Evolutionary conservation across 2,888 invertebrate species (phyloP), one percentile per base, ranked within the genome.

Genomic region (Cybosia mesomella): DNA sequence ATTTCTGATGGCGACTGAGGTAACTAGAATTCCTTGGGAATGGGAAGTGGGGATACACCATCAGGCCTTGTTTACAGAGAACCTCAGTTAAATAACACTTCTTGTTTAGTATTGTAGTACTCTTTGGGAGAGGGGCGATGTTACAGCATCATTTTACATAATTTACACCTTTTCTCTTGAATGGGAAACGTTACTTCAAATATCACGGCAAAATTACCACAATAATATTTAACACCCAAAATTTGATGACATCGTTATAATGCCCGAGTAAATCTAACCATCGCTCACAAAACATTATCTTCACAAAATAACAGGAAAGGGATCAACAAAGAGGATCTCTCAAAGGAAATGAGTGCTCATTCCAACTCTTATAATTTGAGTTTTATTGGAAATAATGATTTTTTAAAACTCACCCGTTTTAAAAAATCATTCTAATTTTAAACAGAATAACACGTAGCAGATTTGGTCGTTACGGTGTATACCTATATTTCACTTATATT

Each of bases 331-430:
- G 85, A 83, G 79, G 78, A 82, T 84, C 83, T 84, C 84, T 84
- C 80, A 82, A 84, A 88, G 87, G 87, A 87, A 88, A 88, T 86
- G 86, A 87, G 83, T 79, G 81, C 82, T 87, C 83, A 86, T 85
- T 83, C 80, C 77, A 64, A 83, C 73, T 81, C 77, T 83, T 81
- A 86, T 88, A 89, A 87, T 90, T 87, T 85, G 78, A 84, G 83
- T 86, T 85, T 84, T 83, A 87, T 87, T 85, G 81, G 80, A 86
- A 82, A 74, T 71, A 83, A 84, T 82, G 81, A n/a, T n/a, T n/a
- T n/a, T n/a, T n/a, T n/a, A n/a, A n/a, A n/a, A n/a, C n/a, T n/a
- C n/a, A n/a, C n/a, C n/a, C n/a, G 77, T 71, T 81, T 32, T 78
- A 77, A 82, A 80, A 83, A 83, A 80, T 75, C 78, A 68, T 79